Base-by-base conservation (phyloP, 2,797 vertebrate genomes). In the Xyrichtys novacula region DNA sequence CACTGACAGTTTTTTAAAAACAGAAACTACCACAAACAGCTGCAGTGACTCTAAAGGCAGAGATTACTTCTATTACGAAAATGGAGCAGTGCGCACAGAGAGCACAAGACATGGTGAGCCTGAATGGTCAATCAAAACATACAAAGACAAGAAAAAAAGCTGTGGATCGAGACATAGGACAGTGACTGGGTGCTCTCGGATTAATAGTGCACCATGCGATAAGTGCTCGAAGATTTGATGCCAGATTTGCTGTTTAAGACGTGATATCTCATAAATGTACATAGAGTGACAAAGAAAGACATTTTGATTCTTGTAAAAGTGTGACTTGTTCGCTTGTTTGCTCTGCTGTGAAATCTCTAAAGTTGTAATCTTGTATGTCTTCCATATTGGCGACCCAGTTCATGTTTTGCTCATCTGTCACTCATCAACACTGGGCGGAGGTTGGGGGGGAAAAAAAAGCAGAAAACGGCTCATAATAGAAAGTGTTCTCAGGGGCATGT, bases 81-180 rank as follows among this genome's bases (percentile, higher is more conserved):
- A 67, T 58, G 60, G 67, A 85, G 74, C 71, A 73, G 83, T 76
- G 83, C 78, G 86, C 78, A 93, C 76, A 82, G 61, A 89, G 74
- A 89, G 69, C 81, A 88, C 81, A 84, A 72, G 71, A 93, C 90
- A 89, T 0, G 36, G 85, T 81, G 86, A 84, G 62, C 58, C 64
- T 52, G 55, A 82, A 76, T 39, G 34, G 52, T 76, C 65, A 78
- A 32, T 81, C 80, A 81, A 72, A 70, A 89, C 89, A 92, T 88
- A 93, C 91, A 94, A 75, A 56, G 89, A 92, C 83, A 91, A 91
- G 91, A 91, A 91, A 85, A n/a, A 92, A 85, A 93, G 89, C 87
- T 76, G 90, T 92, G 93, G 92, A 92, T 89, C 83, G 76, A 91
- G 88, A 94, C 90, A 94, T 84, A 93, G 89, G 92, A 94, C 93